Conservation (phyloP, 1,140 invertebrate species). For the Leptinotarsa lineolata region DNA sequence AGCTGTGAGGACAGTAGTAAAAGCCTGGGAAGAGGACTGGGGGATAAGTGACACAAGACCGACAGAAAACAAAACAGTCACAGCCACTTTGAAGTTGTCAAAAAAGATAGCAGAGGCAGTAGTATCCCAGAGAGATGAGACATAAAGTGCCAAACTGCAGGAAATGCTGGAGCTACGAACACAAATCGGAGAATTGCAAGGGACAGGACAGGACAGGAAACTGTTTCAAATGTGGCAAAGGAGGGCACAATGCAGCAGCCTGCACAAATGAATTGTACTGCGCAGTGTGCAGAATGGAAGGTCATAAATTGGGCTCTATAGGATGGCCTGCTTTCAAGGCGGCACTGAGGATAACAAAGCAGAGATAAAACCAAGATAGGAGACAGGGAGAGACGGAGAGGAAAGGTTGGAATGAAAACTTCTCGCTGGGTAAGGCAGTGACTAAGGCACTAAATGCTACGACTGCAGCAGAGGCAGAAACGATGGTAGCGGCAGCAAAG, state of each 20-base stretch:
- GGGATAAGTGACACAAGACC: conserved; percentile 25
- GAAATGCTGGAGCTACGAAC: conserved; percentile 32
- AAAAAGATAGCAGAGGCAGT: conserved; percentile 19
- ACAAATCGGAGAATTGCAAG: conserved; percentile 24
- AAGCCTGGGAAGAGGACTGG: background rate
- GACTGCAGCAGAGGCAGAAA: too few relatives aligned
- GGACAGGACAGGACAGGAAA: conserved; percentile 24
- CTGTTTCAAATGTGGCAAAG: conserved; percentile 34
- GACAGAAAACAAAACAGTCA: conserved; percentile 16
- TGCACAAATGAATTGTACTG: conserved; percentile 19
- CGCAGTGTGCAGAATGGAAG: background rate
- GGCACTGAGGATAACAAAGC: background rate
- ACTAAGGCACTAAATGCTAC: too few relatives aligned
- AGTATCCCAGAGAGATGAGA: conserved; percentile 18
- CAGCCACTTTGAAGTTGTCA: conserved; percentile 21
- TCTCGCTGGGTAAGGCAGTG: too few relatives aligned
- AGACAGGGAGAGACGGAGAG: too few relatives aligned
- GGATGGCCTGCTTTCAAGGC: conserved; percentile 11
- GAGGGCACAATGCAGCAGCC: conserved; percentile 1
- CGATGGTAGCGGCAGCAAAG: too few relatives aligned
- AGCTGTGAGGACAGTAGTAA: conserved; percentile 10
- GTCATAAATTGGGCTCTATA: background rate
- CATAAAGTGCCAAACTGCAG: conserved; percentile 25
- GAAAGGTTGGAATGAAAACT: too few relatives aligned
- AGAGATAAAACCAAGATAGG: too few relatives aligned